phyloP scores from a whole-genome alignment of 2,888 invertebrate genomes.

The Chorisops tibialis region DNA sequence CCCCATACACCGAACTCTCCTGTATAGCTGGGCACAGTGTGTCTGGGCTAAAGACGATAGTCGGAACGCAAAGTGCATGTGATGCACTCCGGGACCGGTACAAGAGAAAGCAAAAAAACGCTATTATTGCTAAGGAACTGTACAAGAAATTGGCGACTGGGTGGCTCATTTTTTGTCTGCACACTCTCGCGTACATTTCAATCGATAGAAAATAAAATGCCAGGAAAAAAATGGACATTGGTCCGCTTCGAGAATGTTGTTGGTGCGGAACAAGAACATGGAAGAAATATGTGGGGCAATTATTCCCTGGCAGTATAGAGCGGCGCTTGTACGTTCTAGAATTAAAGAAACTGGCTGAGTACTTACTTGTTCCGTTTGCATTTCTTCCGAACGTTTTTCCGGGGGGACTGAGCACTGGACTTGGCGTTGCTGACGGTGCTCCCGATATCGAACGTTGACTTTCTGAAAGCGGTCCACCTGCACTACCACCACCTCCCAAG shows the following conservation, averaged over 20 bases:
- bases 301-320: background rate
- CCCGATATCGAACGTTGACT: conserved; percentile 48
- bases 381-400: conserved; percentile 51
- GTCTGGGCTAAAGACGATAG: too few relatives aligned
- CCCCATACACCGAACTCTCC: background rate
- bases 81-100: background rate
- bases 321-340: background rate
- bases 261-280: background rate
- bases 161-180: conserved; percentile 36
- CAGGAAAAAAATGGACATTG: conserved; percentile 21
- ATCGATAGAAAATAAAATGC: conserved; percentile 30
- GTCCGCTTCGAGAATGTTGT: background rate
- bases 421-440: conserved; percentile 51
- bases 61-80: too few relatives aligned
- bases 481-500: background rate
- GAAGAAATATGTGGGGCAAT: background rate
- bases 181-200: conserved; percentile 14
- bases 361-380: conserved; percentile 52
- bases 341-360: background rate
- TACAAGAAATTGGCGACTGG: conserved; percentile 37
- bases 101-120: conserved; percentile 25
- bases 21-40: background rate
- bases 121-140: conserved; percentile 32
- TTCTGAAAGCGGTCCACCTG: conserved; percentile 34
- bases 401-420: conserved; percentile 50